Conservation (phyloP, 1,140 invertebrate species). For the Tetraneura akinire region DNA sequence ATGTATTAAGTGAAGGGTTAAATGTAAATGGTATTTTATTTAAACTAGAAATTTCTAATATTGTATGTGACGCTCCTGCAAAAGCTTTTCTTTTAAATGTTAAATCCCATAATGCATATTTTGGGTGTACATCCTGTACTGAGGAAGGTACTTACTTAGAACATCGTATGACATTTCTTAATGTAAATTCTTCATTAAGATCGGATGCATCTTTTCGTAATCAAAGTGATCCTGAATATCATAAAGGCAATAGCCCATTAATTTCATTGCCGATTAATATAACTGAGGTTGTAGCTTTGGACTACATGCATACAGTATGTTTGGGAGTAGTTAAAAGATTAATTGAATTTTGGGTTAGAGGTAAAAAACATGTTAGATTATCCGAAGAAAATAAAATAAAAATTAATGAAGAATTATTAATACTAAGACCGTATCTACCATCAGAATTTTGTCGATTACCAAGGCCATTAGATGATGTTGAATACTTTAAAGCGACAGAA, state of each 20-base stretch:
- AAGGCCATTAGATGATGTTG: background rate
- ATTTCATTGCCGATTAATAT: background rate
- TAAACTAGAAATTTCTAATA: no score
- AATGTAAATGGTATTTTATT: background rate
- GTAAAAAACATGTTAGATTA: background rate
- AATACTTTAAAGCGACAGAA: background rate
- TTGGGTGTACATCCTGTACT: no score
- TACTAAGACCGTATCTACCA: background rate
- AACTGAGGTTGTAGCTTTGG: background rate
- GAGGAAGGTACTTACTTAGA: no score
- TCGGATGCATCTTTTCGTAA: background rate
- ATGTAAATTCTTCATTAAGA: background rate
- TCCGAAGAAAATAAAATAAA: no score
- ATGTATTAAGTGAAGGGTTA: background rate
- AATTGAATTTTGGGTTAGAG: conserved; percentile 11
- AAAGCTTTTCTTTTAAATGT: no score
- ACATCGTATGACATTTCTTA: no score
- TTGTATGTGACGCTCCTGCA: no score
- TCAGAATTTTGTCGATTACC: background rate
- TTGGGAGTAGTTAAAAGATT: background rate
- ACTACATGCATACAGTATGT: conserved; percentile 21
- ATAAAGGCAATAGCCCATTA: background rate
- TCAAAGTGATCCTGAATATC: background rate
- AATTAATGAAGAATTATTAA: background rate
- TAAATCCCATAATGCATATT: no score